These are phyloP conservation scores for Salmo trutta DNA, from an alignment of 2,797 vertebrate genomes.

Conservation along the genomic window DNA sequence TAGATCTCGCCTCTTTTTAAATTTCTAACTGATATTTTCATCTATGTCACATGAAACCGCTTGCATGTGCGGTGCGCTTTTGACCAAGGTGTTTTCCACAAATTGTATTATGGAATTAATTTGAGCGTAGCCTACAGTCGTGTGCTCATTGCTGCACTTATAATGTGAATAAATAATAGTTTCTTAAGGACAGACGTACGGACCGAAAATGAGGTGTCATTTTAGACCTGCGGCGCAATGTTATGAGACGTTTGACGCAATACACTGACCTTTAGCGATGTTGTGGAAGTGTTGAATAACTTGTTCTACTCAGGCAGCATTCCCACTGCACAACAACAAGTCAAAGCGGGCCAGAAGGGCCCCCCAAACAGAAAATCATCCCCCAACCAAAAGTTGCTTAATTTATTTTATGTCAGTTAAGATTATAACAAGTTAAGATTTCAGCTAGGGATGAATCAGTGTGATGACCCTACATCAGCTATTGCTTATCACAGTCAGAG, in stretches of 20 bases:
- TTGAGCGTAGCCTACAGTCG: no score
- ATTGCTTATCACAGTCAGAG: neutral
- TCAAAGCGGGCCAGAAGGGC: slow-evolving; percentile 8
- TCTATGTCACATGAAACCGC: no score
- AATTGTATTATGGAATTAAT: no score
- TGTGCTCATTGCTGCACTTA: no score
- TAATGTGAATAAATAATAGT: no score
- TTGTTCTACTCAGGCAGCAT: slow-evolving; percentile 29
- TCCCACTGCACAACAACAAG: neutral
- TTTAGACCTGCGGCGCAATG: slow-evolving; percentile 32
- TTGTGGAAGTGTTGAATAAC: slow-evolving; percentile 24
- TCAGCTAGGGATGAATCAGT: neutral
- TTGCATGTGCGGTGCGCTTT: no score
- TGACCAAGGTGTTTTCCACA: no score
- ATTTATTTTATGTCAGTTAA: neutral
- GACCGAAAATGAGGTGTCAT: neutral
- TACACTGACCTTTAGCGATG: slow-evolving; percentile 47
- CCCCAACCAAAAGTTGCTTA: neutral
- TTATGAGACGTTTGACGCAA: slow-evolving; percentile 47
- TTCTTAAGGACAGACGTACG: no score
- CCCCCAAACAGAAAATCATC: neutral
- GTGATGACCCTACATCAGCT: neutral
- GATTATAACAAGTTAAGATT: neutral
- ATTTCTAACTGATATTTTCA: no score
- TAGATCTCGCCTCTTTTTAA: no score